A percentile compares a stretch with the other conserved stretches of the same genome.
phyloP scores from a whole-genome alignment of 1,140 invertebrate species.

The Brachionus sp. region DNA sequence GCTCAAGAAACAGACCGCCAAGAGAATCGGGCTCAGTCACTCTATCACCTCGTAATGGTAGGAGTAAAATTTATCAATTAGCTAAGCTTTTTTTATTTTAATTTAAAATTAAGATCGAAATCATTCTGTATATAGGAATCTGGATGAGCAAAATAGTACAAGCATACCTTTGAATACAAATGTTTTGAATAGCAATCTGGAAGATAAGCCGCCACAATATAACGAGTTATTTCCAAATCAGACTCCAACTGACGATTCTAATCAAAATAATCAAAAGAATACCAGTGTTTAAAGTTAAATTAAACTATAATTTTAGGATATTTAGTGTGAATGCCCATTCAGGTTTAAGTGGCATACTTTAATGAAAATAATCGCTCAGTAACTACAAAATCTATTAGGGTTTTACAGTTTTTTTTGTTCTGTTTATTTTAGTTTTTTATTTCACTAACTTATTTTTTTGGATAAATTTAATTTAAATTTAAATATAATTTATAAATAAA shows the following conservation, averaged over 20 bases:
- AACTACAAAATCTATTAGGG: neutral
- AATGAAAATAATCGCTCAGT: neutral
- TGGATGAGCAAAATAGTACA: neutral
- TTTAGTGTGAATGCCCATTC: neutral
- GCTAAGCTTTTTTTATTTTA: neutral
- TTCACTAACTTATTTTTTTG: neutral
- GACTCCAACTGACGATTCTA: neutral
- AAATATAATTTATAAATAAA: neutral
- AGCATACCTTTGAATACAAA: neutral
- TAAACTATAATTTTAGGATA: neutral
- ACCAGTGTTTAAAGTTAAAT: neutral
- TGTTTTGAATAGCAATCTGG: neutral
- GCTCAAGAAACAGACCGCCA: neutral
- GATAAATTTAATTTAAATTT: neutral
- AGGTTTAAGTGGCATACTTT: neutral
- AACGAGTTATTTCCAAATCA: slow-evolving; percentile 18
- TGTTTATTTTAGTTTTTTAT: neutral
- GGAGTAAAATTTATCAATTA: neutral
- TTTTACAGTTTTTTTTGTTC: neutral
- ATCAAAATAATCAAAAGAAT: neutral
- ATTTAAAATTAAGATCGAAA: neutral
- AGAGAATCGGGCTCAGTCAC: neutral
- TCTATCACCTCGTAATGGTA: slow-evolving; percentile 2
- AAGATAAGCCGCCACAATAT: slow-evolving; percentile 38
- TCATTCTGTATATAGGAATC: neutral